Evolutionary conservation across 92 coral and sea anemone genomes (phyloP).

Genomic region (Nematostella vectensis): DNA sequence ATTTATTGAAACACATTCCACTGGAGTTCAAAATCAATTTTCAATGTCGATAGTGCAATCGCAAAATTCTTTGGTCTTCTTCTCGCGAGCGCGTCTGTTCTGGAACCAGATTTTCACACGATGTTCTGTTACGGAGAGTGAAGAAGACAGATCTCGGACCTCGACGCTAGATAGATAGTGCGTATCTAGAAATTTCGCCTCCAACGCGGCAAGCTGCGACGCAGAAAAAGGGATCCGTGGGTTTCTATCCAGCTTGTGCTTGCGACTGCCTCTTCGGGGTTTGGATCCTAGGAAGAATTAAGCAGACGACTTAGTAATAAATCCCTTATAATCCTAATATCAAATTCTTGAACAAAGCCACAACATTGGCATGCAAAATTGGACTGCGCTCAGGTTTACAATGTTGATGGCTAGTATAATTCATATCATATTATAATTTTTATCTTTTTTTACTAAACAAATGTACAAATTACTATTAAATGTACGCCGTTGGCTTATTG

Average conservation of each 20-base stretch:
- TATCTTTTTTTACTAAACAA: too few relatives aligned
- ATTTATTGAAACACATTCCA: background rate
- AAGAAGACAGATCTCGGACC: slow-evolving; percentile 65
- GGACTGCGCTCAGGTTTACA: too few relatives aligned
- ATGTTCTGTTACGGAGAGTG: slow-evolving; percentile 79
- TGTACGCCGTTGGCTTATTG: too few relatives aligned
- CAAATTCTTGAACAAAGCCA: too few relatives aligned
- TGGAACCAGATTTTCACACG: slow-evolving; percentile 96
- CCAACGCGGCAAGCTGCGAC: slow-evolving; percentile 75
- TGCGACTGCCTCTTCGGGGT: slow-evolving; percentile 62
- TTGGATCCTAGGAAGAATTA: slow-evolving; percentile 57
- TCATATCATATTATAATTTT: too few relatives aligned
- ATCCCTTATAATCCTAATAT: too few relatives aligned
- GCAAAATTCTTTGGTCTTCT: slow-evolving; percentile 29
- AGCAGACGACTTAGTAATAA: too few relatives aligned
- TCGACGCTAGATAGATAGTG: slow-evolving; percentile 87
- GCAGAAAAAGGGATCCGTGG: slow-evolving; percentile 95
- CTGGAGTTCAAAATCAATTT: background rate
- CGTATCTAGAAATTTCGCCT: slow-evolving; percentile 72
- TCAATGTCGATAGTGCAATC: background rate
- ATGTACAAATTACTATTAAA: too few relatives aligned
- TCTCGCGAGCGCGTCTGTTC: slow-evolving; percentile 92
- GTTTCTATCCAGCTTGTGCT: slow-evolving; percentile 80
- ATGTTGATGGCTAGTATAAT: too few relatives aligned
- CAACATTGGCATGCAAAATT: too few relatives aligned